Evolutionary conservation across 2,797 vertebrate species (phyloP), one percentile per base, ranked within the genome.

Genomic region (Spinus pinus): DNA sequence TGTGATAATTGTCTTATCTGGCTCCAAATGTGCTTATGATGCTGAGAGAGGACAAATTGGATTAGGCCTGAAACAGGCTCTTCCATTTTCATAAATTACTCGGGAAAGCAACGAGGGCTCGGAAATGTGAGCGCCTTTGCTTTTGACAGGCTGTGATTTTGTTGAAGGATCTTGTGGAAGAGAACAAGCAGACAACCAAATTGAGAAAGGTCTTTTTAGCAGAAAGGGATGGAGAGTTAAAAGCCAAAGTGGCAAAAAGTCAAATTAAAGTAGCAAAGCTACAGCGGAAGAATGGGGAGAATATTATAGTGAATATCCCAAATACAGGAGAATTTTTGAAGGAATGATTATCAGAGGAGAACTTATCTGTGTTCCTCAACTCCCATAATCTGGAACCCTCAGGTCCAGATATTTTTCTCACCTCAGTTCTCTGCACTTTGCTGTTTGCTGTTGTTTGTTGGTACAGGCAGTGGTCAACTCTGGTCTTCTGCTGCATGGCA

Each of bases 1-100:
- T 90, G 94, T 91, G 91, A 94, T 97, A 91, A 96, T 96, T 95
- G 89, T 86, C 95, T 96, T 94, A 96, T 90, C 93, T 88, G 87
- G 49, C 66, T 96, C 85, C 78, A 88, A 96, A 96, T 51, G 94
- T 94, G 91, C 95, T 94, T 95, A 86, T 86, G 89, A 70, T 86
- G 80, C 93, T 67, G 66, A 86, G 70, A 93, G 86, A 57, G 89
- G 90, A 81, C 85, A 96, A 96, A 96, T 94, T 93, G 96, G 95
- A 96, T 96, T 93, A 94, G 0, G 5, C 33, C 60, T 91, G 85
- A 94, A 95, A 90, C 37, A 73, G 80, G 82, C 73, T 77, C 88
- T 88, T 64, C 89, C 85, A 81, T 95, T 96, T 97, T 88, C 85
- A 81, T 95, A 91, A 94, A 96, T 96, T 96, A 92, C 82, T 56